Percentiles rank a stretch among this genome's conserved stretches.
Evolutionary conservation across 2,888 invertebrate genomes (phyloP).

Genomic region (Plagiodera versicolora): DNA sequence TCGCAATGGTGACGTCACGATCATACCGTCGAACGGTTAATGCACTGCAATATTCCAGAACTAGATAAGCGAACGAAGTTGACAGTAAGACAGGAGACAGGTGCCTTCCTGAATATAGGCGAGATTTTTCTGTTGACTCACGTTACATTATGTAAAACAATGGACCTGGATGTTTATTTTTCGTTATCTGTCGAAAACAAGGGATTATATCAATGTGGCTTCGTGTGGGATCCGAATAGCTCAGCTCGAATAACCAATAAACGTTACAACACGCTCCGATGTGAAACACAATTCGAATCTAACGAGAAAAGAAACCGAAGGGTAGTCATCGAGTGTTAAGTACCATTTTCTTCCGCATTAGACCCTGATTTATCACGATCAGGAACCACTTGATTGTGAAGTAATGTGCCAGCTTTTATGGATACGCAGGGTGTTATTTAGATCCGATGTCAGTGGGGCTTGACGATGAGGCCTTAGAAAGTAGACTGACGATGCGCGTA

Average conservation of each 20-base stretch:
- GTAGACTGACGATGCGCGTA: too few species aligned
- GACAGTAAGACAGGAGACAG: too few species aligned
- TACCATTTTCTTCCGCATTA: slow-evolving; percentile 44
- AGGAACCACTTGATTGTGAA: slow-evolving; percentile 28
- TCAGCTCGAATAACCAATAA: slow-evolving; percentile 47
- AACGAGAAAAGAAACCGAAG: slow-evolving; percentile 35
- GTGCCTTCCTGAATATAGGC: too few species aligned
- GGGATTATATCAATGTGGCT: neutral
- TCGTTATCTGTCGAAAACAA: too few species aligned
- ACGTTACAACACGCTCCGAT: slow-evolving; percentile 44
- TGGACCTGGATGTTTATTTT: too few species aligned
- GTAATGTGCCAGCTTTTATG: slow-evolving; percentile 25
- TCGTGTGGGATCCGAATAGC: slow-evolving; percentile 39
- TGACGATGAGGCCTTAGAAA: slow-evolving; percentile 16
- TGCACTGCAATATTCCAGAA: too few species aligned
- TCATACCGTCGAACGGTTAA: too few species aligned
- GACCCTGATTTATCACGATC: slow-evolving; percentile 31
- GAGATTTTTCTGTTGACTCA: slow-evolving; percentile 1
- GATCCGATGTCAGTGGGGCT: slow-evolving; percentile 23
- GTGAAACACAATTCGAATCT: slow-evolving; percentile 26
- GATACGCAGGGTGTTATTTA: slow-evolving; percentile 25
- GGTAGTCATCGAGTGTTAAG: slow-evolving; percentile 46
- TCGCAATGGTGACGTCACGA: too few species aligned
- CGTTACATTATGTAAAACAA: neutral
- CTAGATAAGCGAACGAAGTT: too few species aligned